phyloP scores from a whole-genome alignment of 2,797 vertebrate species.

The Clamator glandarius region DNA sequence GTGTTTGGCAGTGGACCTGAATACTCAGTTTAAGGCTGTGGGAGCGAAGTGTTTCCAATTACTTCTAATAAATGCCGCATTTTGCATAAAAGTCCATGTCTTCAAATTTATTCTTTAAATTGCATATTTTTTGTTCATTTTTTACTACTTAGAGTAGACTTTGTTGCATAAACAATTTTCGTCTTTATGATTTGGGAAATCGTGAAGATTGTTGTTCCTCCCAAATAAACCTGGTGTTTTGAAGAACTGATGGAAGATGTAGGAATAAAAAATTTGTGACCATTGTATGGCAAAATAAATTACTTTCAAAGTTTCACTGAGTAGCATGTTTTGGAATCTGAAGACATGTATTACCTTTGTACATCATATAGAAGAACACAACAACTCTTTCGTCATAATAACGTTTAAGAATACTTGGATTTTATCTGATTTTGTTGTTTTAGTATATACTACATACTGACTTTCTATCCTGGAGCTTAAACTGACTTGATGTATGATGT shows the following conservation, averaged over 20 bases:
- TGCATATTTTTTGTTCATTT: background rate
- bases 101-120: background rate
- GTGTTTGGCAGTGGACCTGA: background rate
- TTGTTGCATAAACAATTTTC: background rate
- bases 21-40: background rate
- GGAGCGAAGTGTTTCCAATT: background rate
- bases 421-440: background rate
- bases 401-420: background rate
- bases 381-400: background rate
- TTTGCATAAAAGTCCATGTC: background rate
- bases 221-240: background rate
- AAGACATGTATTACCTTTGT: background rate
- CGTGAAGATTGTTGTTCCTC: background rate
- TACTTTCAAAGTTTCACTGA: background rate
- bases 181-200: background rate
- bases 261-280: background rate
- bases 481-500: background rate
- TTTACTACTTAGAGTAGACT: background rate
- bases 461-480: background rate
- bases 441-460: background rate
- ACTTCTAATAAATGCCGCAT: background rate
- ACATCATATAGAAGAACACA: background rate
- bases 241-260: background rate
- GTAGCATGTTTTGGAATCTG: background rate
- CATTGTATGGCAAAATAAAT: background rate